Evolutionary conservation across 1,140 invertebrate genomes (phyloP).

Genomic region (Bombyx mandarina): DNA sequence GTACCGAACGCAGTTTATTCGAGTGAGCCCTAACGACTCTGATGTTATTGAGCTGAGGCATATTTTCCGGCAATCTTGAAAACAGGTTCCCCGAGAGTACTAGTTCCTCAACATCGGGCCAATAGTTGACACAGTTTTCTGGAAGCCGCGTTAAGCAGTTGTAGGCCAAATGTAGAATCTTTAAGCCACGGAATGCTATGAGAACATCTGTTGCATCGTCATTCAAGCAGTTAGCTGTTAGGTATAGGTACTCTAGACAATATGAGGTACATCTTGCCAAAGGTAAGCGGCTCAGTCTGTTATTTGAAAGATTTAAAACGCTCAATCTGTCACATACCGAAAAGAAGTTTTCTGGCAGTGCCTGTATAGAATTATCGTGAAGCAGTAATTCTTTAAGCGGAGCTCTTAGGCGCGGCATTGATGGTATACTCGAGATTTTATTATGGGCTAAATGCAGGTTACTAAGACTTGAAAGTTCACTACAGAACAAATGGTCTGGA

Average conservation of each 20-base stretch:
- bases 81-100: conserved; percentile 87
- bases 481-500: conserved; percentile 80
- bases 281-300: conserved; percentile 79
- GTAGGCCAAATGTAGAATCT: conserved; percentile 83
- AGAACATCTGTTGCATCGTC: conserved; percentile 80
- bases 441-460: conserved; percentile 84
- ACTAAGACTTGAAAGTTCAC: conserved; percentile 78
- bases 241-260: conserved; percentile 79
- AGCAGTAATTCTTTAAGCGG: conserved; percentile 81
- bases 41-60: conserved; percentile 80
- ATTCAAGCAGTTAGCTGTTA: conserved; percentile 84
- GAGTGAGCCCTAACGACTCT: conserved; percentile 85
- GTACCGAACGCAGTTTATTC: conserved; percentile 81
- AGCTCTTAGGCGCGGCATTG: conserved; percentile 75
- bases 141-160: conserved; percentile 82
- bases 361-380: conserved; percentile 83
- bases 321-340: conserved; percentile 78
- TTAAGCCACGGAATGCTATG: conserved; percentile 76
- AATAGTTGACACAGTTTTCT: conserved; percentile 80
- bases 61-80: conserved; percentile 81
- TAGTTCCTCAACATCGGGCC: conserved; percentile 85
- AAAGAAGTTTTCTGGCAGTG: conserved; percentile 83
- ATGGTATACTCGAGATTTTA: conserved; percentile 78
- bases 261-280: conserved; percentile 71
- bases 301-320: conserved; percentile 84